These are phyloP conservation scores for Aurelia coerulea DNA, from an alignment of 30 jellyfish, hydroid and myxozoan species.

Conservation along the genomic window DNA sequence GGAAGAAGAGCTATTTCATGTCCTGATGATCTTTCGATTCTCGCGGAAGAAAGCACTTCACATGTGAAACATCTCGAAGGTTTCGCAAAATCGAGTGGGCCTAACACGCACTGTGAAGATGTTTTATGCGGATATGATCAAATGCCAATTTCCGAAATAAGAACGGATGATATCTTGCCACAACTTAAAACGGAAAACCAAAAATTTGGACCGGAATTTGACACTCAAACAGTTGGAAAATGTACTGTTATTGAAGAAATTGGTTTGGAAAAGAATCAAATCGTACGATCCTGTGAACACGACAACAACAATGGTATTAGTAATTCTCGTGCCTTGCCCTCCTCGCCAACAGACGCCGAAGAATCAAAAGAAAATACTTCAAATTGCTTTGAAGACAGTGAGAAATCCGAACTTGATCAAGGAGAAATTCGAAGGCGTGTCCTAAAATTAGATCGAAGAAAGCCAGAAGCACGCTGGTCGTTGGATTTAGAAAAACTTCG, in stretches of 20 bases:
- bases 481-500: slow-evolving; percentile 62
- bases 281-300: slow-evolving; percentile 28
- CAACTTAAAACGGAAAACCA: slow-evolving; percentile 58
- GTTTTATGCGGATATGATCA: not conserved
- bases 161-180: slow-evolving; percentile 11
- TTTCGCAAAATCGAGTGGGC: slow-evolving; percentile 4
- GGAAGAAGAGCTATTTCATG: slow-evolving; percentile 36
- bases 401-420: slow-evolving; percentile 12
- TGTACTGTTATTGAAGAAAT: too few species aligned
- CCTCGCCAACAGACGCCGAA: not conserved
- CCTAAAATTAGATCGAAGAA: slow-evolving; percentile 33
- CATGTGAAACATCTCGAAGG: too few species aligned
- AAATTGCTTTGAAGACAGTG: slow-evolving; percentile 21
- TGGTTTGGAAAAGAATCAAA: too few species aligned
- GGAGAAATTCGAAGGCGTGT: slow-evolving; percentile 48
- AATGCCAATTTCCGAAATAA: not conserved
- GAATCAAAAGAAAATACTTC: slow-evolving; percentile 23
- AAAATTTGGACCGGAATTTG: slow-evolving; percentile 22
- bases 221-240: too few species aligned
- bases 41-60: not conserved
- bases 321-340: too few species aligned
- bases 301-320: not conserved
- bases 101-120: not conserved
- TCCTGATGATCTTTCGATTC: slow-evolving; percentile 31
- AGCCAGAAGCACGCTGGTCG: slow-evolving; percentile 73